These are phyloP conservation scores for Pangasius larnaudii DNA, from an alignment of 2,797 vertebrate genomes.

Conservation along the genomic window DNA sequence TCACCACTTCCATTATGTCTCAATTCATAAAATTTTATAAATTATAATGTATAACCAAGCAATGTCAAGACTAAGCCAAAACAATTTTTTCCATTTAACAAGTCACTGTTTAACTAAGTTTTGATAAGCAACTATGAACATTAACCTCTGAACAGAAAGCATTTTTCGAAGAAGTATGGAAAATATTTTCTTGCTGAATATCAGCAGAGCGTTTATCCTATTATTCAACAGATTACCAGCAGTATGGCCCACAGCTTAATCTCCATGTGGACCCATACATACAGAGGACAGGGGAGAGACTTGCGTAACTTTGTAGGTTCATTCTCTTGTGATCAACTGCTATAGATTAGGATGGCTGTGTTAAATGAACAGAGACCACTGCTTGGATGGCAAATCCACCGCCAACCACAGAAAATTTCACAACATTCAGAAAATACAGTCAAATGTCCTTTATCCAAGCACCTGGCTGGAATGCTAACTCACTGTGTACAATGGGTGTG, in stretches of 20 bases:
- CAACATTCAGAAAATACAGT: background rate
- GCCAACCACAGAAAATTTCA: background rate
- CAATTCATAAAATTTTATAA: background rate
- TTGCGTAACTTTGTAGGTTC: background rate
- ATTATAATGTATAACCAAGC: background rate
- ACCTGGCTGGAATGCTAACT: constrained; percentile 37
- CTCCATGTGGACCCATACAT: background rate
- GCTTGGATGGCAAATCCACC: background rate
- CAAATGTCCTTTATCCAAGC: constrained; percentile 22
- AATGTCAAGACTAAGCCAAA: constrained; percentile 2
- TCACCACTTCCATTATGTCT: background rate
- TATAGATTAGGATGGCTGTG: background rate
- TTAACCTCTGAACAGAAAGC: constrained; percentile 15
- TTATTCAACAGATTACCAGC: constrained; percentile 55
- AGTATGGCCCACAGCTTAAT: background rate
- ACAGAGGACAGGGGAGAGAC: background rate
- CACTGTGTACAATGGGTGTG: constrained; percentile 24
- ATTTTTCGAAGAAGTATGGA: constrained; percentile 25
- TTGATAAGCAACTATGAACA: background rate
- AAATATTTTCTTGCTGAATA: constrained; percentile 27
- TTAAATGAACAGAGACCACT: background rate
- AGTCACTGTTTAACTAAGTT: constrained; percentile 6
- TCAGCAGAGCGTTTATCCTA: constrained; percentile 66
- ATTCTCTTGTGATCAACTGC: background rate
- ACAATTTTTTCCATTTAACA: constrained; percentile 8